Evolutionary conservation across 2,797 vertebrate genomes (phyloP), one percentile per base, ranked within the genome.

Genomic region (Smutsia gigantea): DNA sequence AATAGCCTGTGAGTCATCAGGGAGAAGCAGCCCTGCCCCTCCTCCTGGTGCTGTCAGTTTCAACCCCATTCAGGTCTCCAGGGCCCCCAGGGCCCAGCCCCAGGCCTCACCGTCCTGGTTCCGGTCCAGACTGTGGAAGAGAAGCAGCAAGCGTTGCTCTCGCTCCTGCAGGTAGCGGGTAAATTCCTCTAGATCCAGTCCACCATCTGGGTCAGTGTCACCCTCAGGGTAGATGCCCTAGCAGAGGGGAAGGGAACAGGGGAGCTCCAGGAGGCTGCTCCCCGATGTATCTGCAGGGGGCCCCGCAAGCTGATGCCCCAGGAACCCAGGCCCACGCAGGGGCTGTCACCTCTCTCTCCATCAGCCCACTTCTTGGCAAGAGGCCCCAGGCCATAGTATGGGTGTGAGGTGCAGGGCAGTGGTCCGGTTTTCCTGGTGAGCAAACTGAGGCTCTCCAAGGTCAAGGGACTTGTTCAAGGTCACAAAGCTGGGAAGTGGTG

Each of bases 121-220:
- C 94, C 83, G 98, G 98, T 99, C 99, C 69, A 99, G 97, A 90
- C 98, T 99, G 95, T 98, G 98, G 97, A 99, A 99, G 97, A 99
- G 99, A 91, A 99, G 98, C 74, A 98, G 96, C 66, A 99, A 98
- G 31, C 99, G 98, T 91, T 98, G 99, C 94, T 99, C 99, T 0
- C 99, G 98, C 55, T 98, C 98, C 87, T 96, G 98, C 93, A 99
- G 97, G 97, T 99, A 99, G 87, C 97, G 98, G 4, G 98, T 98
- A 94, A 99, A 99, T 98, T 99, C 99, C 90, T 99, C 98, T 95
- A 99, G 98, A 97, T 99, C 98, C 89, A 99, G 98, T 93, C 99
- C 96, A 0, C 99, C 99, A 34, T 99, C 99, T 0, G 97, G 97
- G 95, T 99, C 99, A 64, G 97, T 97, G 95, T 99, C 99, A 2